These are phyloP conservation scores for Eupithecia subfuscata DNA, from an alignment of 2,888 invertebrate genomes.

Conservation along the genomic window DNA sequence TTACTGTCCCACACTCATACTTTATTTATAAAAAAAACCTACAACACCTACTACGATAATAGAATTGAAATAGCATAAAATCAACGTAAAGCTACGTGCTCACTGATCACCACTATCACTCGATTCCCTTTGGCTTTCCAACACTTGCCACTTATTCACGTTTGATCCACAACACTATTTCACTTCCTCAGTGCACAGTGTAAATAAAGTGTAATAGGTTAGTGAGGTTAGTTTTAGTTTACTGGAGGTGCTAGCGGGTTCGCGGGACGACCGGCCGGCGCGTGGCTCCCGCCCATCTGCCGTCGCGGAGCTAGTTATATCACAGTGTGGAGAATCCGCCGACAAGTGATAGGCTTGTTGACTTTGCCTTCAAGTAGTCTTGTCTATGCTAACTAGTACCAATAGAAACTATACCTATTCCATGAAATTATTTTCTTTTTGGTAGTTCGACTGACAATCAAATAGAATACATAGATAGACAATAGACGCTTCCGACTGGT, in stretches of 20 bases:
- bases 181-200: neutral
- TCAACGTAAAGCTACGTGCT: neutral
- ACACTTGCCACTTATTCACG: neutral
- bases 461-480: too few relatives aligned
- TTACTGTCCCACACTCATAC: too few relatives aligned
- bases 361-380: neutral
- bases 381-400: neutral
- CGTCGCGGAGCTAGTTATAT: slow-evolving; percentile 43
- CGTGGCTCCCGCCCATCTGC: slow-evolving; percentile 69
- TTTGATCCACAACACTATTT: neutral
- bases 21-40: too few relatives aligned
- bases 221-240: neutral
- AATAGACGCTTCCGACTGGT: too few relatives aligned
- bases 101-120: neutral
- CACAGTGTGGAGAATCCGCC: slow-evolving; percentile 6
- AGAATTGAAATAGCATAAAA: neutral
- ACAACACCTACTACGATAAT: too few relatives aligned
- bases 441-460: too few relatives aligned
- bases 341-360: neutral
- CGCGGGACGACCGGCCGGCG: slow-evolving; percentile 65
- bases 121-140: neutral
- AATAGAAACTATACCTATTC: neutral
- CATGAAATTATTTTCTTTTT: too few relatives aligned
- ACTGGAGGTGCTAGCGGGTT: slow-evolving; percentile 16
- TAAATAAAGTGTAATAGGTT: neutral